A percentile compares a stretch with the other conserved stretches of the same genome.
Conservation (phyloP, 2,888 invertebrate genomes). For the Willowsia nigromaculata region DNA sequence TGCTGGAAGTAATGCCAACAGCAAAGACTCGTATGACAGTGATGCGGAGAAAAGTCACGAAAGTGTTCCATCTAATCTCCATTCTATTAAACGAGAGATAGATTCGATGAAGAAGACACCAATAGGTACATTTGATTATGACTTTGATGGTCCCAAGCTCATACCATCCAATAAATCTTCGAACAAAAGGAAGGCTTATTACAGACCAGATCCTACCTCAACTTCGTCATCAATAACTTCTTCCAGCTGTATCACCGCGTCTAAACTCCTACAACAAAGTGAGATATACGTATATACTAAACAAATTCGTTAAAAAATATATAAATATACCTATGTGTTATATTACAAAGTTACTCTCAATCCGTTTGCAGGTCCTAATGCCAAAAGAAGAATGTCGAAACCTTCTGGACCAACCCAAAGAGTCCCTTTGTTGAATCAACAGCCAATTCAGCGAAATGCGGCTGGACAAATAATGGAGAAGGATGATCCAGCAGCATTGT, state of each 20-base stretch:
- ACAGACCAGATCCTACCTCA: conserved; percentile 35
- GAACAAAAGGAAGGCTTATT: conserved; percentile 69
- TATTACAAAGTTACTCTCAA: too few species aligned
- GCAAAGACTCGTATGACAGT: conserved; percentile 3
- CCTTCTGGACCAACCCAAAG: conserved; percentile 59
- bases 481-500: conserved; percentile 6
- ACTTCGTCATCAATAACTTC: neutral
- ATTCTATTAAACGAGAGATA: neutral
- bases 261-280: conserved; percentile 74
- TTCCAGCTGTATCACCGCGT: conserved; percentile 68
- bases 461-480: neutral
- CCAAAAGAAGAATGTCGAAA: conserved; percentile 58
- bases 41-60: neutral
- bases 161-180: conserved; percentile 70
- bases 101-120: neutral
- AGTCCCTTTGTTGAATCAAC: conserved; percentile 17
- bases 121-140: conserved; percentile 30
- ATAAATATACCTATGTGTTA: neutral
- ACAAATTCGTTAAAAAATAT: neutral
- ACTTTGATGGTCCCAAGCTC: conserved; percentile 52
- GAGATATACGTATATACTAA: neutral
- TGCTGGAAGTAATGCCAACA: neutral
- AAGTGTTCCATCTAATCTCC: neutral
- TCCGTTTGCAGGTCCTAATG: conserved; percentile 55
- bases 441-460: neutral